Conservation (phyloP, 2,113 vertebrate species). For the Mohoua ochrocephala region DNA sequence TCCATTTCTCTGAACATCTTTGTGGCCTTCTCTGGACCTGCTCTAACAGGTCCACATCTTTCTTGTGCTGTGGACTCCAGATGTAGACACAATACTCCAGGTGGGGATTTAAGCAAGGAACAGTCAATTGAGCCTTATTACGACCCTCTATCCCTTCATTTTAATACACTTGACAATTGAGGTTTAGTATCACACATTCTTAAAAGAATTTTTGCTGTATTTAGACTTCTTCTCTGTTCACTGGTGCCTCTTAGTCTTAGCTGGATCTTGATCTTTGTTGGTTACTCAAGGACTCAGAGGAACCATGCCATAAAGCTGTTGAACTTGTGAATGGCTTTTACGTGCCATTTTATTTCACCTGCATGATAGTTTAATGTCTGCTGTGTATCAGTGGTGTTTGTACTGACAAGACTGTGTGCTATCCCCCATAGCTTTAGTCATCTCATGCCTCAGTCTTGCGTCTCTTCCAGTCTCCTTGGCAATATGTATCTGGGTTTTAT, state of each 20-base stretch:
- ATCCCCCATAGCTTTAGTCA: background rate
- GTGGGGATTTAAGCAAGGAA: background rate
- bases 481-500: background rate
- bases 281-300: background rate
- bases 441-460: background rate
- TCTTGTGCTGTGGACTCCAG: background rate
- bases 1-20: background rate
- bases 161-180: background rate
- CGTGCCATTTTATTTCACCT: background rate
- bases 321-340: background rate
- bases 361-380: background rate
- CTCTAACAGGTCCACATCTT: background rate
- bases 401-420: background rate
- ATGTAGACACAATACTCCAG: background rate
- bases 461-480: background rate
- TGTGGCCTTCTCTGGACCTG: background rate
- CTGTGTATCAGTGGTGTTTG: background rate
- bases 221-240: background rate
- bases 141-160: background rate
- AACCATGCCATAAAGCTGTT: background rate
- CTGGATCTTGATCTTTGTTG: background rate
- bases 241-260: background rate
- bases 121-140: background rate
- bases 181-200: background rate
- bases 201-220: background rate